These are phyloP conservation scores for Oeneis ivallda DNA, from an alignment of 2,888 invertebrate species.

Conservation along the genomic window DNA sequence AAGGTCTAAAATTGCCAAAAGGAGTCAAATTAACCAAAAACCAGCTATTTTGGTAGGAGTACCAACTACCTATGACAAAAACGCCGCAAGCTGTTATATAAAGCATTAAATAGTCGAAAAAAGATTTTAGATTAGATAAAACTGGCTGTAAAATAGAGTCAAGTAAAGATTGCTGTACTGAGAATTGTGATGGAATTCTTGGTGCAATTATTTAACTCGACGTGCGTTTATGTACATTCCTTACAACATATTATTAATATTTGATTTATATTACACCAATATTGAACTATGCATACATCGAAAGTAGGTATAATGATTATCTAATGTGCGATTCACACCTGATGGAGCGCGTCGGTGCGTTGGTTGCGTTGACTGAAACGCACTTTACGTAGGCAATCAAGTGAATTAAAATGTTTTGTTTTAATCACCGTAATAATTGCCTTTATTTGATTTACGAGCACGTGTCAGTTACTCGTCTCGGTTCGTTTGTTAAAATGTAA, in stretches of 20 bases:
- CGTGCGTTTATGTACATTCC: slow-evolving; percentile 2
- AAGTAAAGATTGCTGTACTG: background rate
- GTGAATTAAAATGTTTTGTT: slow-evolving; percentile 3
- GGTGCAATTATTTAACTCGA: slow-evolving; percentile 5
- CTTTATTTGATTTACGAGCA: slow-evolving; percentile 8
- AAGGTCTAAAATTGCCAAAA: no score
- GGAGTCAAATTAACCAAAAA: no score
- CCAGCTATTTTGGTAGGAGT: no score
- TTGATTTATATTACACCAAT: background rate
- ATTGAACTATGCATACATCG: slow-evolving; percentile 1
- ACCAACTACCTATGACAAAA: no score
- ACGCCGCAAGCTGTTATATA: no score
- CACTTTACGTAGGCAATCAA: background rate
- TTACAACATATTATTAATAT: slow-evolving; percentile 1
- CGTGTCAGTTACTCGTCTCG: background rate
- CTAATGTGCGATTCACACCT: slow-evolving; percentile 7
- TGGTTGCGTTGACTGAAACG: slow-evolving; percentile 7
- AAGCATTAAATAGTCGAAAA: no score
- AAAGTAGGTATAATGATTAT: background rate
- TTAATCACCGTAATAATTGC: background rate
- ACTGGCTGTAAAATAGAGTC: background rate
- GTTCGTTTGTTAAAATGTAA: background rate
- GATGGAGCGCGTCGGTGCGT: background rate
- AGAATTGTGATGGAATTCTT: background rate
- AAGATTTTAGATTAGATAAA: no score